Base-by-base conservation (phyloP, 2,888 invertebrate species). In the Tubulanus polymorphus region DNA sequence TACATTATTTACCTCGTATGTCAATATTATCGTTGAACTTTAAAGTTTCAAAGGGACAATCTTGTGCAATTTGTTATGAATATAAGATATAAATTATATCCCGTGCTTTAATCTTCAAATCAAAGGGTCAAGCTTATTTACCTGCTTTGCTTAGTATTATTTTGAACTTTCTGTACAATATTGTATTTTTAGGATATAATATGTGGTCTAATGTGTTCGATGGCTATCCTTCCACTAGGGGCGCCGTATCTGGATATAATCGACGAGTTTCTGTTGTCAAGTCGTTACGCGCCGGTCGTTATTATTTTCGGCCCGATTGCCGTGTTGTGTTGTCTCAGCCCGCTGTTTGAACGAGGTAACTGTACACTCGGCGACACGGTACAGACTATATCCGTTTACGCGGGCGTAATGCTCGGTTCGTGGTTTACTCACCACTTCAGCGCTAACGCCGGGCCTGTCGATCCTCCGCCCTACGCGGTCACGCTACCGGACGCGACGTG, bases 281-380 rank as follows among this genome's bases (percentile, higher is more conserved):
- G 83, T 70, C 79, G 81, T 41, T 85, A 83, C 73, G 84, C 89
- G 3, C 87, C 91, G 3, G 65, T 85, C 30, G 69, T 86, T 46
- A 80, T 91, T 8, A 60, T 69, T 12, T 53, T 89, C 8, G 76
- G 84, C 1, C 74, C 85, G 35, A 86, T 89, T 50, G 83, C 90
- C 60, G 78, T 85, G 28, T 84, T 87, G 68, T 86, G 91, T 60
- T 83, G 88, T 41, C 88, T 86, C 74, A 90, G 92, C 78, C 94
- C 93, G 0, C 85, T 86, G 62, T 86, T 89, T 51, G 87, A 89
- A 64, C 87, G 86, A 70, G 93, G 93, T 92, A 93, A 91, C 52
- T 92, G 93, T 6, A 92, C 93, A 1, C 72, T 93, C 72, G 91
- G 92, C 26, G 93, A 94, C 79, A 93, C 93, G 0, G 86, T 91